Evolutionary conservation across 2,113 vertebrate species (phyloP).

Genomic region (Cyrtonyx montezumae): DNA sequence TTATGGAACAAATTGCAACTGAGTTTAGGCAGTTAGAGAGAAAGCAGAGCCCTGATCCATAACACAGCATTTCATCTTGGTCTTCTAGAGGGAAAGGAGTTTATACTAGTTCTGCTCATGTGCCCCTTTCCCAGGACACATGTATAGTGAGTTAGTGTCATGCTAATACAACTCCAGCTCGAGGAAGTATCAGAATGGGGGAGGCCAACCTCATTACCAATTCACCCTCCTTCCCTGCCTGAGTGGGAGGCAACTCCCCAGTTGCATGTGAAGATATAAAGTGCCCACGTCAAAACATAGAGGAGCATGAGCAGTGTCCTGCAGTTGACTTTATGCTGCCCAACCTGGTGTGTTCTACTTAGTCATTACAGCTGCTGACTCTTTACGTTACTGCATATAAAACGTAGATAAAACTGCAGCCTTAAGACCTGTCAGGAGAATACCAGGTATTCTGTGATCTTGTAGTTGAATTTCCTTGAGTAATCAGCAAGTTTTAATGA

Average conservation of each 20-base stretch:
- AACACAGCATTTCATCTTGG: not conserved
- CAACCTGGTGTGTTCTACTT: not conserved
- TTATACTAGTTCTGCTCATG: not conserved
- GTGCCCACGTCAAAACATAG: not conserved
- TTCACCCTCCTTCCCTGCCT: not conserved
- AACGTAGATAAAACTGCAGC: not conserved
- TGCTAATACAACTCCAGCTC: not conserved
- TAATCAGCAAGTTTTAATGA: not conserved
- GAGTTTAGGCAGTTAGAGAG: not conserved
- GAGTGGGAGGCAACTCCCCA: not conserved
- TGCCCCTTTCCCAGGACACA: not conserved
- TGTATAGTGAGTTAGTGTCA: not conserved
- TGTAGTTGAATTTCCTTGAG: not conserved
- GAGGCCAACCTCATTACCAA: not conserved
- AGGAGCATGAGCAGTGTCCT: not conserved
- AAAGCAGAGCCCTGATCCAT: not conserved
- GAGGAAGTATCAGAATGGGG: not conserved
- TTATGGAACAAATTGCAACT: fast-evolving
- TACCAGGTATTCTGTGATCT: not conserved
- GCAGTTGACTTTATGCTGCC: not conserved
- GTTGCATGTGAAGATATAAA: not conserved
- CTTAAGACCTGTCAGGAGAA: not conserved
- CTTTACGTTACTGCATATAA: not conserved
- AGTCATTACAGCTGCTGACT: not conserved
- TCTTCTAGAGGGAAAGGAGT: not conserved